A percentile compares a stretch with the other conserved stretches of the same genome.
Evolutionary conservation across 2,797 vertebrate genomes (phyloP).

Genomic region (Pipistrellus kuhlii): DNA sequence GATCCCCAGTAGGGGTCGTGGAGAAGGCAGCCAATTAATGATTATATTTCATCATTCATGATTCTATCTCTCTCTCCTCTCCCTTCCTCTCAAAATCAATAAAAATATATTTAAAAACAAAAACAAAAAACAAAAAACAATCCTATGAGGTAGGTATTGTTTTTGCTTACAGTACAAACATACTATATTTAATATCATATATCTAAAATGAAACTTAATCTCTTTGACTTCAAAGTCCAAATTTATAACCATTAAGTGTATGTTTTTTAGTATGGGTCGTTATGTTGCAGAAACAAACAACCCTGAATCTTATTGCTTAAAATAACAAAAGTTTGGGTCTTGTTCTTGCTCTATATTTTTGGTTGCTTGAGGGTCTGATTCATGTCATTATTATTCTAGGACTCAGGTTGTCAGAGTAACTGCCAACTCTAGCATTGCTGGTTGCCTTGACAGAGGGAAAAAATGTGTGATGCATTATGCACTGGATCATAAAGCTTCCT

Average conservation of each 20-base stretch:
- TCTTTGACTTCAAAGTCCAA: slow-evolving; percentile 11
- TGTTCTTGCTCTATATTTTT: slow-evolving; percentile 41
- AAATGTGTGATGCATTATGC: background rate
- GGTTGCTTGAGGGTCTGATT: background rate
- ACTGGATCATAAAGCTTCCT: background rate
- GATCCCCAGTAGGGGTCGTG: no score
- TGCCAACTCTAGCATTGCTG: background rate
- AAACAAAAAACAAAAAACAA: background rate
- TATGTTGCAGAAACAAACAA: background rate
- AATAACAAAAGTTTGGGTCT: slow-evolving; percentile 11
- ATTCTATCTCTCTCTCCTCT: no score
- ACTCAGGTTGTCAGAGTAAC: background rate
- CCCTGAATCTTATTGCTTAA: background rate
- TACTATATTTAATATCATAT: background rate
- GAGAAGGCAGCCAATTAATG: no score
- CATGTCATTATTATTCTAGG: background rate
- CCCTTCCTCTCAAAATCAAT: no score
- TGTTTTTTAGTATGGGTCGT: background rate
- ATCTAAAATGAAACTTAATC: slow-evolving; percentile 31
- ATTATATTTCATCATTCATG: no score
- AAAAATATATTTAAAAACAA: no score
- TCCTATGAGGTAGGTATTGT: background rate
- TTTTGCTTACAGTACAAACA: background rate
- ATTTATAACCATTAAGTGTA: background rate
- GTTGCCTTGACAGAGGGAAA: background rate